Base-by-base conservation (phyloP, 2,888 invertebrate species). In the Nymphalis polychloros region DNA sequence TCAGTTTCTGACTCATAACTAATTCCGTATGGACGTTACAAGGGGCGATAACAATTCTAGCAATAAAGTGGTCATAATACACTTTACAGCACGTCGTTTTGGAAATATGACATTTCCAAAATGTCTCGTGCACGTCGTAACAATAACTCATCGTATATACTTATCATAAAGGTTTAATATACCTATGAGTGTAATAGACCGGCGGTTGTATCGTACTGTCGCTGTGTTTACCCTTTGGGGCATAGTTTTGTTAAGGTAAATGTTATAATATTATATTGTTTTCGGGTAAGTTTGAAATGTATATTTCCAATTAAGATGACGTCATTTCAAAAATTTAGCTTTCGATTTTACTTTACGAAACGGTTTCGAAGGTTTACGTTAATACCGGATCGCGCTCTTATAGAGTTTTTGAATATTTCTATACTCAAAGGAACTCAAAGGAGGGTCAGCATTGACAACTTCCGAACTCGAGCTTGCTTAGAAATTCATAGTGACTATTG, bases 51-150 rank as follows among this genome's bases (percentile, higher is more conserved):
- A 52, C 52, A 27, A 23, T 52, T 52, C 13, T 8, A 55, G 55
- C 55, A 31, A 55, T 55, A 55, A 55, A 55, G 31, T 55, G 31
- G 20, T 31, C 31, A 23, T 52, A 52, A 52, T 52, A 52, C 52
- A 55, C 17, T 55, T 55, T 55, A 55, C 55, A 55, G 55, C 20
- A 47, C 46, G 23, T 59, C 41, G 59, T 59, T 59, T 46, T 46
- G 46, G 46, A 60, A 60, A 55, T 62, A 57, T 62, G 48, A 61
- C 66, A 67, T 57, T 62, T 67, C 48, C 55, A 49, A 67, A 66
- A 66, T 61, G 66, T 66, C 66, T 48, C 48, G 16, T 23, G 35
- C 55, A 62, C 35, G 48, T 41, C 55, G 55, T 55, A 49, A 48
- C 61, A 61, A 55, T 67, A 61, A 67, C 55, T 67, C 55, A 62